phyloP scores from a whole-genome alignment of 2,888 invertebrate genomes.

The Drosophila acutilabella region DNA sequence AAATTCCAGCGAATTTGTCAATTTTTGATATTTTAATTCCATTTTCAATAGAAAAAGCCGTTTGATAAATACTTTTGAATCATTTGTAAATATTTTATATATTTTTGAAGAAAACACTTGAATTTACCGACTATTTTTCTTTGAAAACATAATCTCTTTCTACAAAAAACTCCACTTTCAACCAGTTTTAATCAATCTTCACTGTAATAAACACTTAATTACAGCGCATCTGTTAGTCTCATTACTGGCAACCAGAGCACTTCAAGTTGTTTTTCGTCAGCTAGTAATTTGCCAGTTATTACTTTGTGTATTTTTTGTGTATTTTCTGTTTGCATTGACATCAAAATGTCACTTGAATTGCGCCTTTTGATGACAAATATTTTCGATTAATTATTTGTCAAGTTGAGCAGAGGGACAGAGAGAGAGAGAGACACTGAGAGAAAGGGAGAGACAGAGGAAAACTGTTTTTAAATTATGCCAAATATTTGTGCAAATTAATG shows the following conservation, averaged over 20 bases:
- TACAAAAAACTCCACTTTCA: too few relatives aligned
- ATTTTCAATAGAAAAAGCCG: too few relatives aligned
- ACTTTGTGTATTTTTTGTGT: conserved; percentile 23
- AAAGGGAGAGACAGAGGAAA: neutral
- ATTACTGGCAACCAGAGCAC: neutral
- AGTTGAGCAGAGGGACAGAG: conserved; percentile 3
- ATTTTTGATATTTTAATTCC: too few relatives aligned
- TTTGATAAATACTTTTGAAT: too few relatives aligned
- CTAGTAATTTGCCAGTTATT: conserved; percentile 10
- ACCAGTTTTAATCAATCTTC: neutral
- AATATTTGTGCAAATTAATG: conserved; percentile 75
- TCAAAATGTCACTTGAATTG: conserved; percentile 69
- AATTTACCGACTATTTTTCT: too few relatives aligned
- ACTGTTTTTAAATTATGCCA: conserved; percentile 53
- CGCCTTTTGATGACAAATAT: conserved; percentile 36
- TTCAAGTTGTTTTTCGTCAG: conserved; percentile 14
- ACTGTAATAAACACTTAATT: neutral
- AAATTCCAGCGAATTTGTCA: too few relatives aligned
- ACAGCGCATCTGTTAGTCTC: conserved; percentile 6
- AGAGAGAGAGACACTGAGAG: neutral
- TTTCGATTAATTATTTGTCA: conserved; percentile 67
- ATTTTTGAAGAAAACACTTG: too few relatives aligned
- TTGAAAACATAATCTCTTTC: too few relatives aligned
- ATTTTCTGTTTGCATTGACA: conserved; percentile 68
- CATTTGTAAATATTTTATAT: too few relatives aligned